phyloP scores from a whole-genome alignment of 2,888 invertebrate genomes.

The Cantharis lateralis region DNA sequence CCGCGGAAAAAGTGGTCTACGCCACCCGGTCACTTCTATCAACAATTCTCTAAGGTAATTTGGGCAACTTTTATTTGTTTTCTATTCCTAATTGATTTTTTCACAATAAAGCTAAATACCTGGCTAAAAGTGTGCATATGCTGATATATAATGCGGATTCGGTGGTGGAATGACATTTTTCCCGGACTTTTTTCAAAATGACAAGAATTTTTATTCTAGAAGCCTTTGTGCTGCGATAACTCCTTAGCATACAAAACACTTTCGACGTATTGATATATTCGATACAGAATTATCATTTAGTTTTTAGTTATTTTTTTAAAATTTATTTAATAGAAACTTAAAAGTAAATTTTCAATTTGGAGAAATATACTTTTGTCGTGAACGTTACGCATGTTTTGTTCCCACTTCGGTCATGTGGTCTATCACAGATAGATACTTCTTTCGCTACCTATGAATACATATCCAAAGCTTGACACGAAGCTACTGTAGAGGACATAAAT shows the following conservation, averaged over 20 bases:
- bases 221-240: background rate
- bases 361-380: too few species aligned
- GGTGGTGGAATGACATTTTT: background rate
- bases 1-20: constrained; percentile 53
- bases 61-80: constrained; percentile 5
- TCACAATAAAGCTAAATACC: background rate
- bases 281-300: too few species aligned
- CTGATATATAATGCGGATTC: background rate
- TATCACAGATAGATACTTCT: too few species aligned
- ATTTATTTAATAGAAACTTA: too few species aligned
- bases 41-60: constrained; percentile 15
- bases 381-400: too few species aligned
- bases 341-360: too few species aligned
- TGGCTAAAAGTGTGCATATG: background rate
- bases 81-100: constrained; percentile 9
- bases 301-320: too few species aligned
- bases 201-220: background rate
- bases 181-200: background rate
- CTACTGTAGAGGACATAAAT: too few species aligned
- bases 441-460: too few species aligned
- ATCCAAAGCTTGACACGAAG: too few species aligned
- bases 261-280: too few species aligned
- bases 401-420: too few species aligned
- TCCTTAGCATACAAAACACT: background rate
- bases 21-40: constrained; percentile 44